Evolutionary conservation across 1,140 invertebrate species (phyloP).

Genomic region (Caerostris darwini): DNA sequence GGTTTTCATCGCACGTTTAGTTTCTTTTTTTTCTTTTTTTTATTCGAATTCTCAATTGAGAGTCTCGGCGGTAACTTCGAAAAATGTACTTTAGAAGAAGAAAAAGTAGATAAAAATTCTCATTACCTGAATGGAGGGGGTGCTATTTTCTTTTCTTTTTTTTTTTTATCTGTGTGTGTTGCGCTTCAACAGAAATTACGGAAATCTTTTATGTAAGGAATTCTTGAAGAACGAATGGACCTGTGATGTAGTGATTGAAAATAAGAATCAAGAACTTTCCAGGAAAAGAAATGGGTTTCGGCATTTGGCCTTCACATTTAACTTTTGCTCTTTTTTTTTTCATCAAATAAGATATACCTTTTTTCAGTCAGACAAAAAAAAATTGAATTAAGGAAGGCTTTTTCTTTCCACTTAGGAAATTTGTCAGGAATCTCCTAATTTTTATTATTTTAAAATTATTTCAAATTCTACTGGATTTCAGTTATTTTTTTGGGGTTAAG

Average conservation of each 20-base stretch:
- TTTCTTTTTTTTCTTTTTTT: too few species aligned
- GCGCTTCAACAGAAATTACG: neutral
- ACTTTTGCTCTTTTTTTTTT: neutral
- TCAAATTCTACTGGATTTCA: too few species aligned
- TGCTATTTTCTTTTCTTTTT: too few species aligned
- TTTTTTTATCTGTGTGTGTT: neutral
- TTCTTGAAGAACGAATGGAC: neutral
- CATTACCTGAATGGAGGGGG: neutral
- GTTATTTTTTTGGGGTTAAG: too few species aligned
- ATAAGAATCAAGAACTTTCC: neutral
- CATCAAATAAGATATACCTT: neutral
- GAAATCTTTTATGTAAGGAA: neutral
- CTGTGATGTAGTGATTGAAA: neutral
- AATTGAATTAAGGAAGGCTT: too few species aligned
- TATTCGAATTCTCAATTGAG: neutral
- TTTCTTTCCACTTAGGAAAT: too few species aligned
- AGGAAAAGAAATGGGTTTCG: neutral
- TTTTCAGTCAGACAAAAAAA: too few species aligned
- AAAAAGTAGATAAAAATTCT: conserved; percentile 22
- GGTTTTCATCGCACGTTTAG: neutral
- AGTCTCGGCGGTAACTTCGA: neutral
- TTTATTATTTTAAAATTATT: too few species aligned
- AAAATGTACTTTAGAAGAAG: neutral
- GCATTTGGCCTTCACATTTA: neutral
- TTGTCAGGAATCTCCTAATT: too few species aligned